Evolutionary conservation across 2,888 invertebrate species (phyloP).

Genomic region (Ochropacha duplaris): DNA sequence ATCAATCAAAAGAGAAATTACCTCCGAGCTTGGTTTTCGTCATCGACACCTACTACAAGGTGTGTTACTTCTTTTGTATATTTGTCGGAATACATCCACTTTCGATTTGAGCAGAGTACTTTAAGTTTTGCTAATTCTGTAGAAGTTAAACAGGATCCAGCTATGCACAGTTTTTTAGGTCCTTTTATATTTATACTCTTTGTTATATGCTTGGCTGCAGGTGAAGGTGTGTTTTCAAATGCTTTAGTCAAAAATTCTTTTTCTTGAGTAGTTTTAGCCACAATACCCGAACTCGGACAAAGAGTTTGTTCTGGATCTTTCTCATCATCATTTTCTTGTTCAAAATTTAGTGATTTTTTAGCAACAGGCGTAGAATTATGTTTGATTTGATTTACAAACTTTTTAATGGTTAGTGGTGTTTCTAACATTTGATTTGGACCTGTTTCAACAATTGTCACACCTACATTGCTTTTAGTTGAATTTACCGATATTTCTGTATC

Average conservation of each 20-base stretch:
- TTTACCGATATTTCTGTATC: constrained; percentile 37
- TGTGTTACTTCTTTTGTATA: constrained; percentile 67
- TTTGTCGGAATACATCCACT: constrained; percentile 59
- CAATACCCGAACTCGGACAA: constrained; percentile 45
- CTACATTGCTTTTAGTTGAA: constrained; percentile 35
- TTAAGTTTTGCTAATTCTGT: constrained; percentile 51
- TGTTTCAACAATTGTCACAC: constrained; percentile 42
- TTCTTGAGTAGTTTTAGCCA: constrained; percentile 66
- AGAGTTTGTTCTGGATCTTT: constrained; percentile 56
- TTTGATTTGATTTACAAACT: constrained; percentile 63
- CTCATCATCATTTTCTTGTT: constrained; percentile 34
- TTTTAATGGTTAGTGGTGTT: constrained; percentile 64
- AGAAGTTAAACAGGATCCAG: constrained; percentile 58
- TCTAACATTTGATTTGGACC: constrained; percentile 41
- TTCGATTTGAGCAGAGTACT: constrained; percentile 46
- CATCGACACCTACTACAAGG: constrained; percentile 71
- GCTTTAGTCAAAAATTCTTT: constrained; percentile 66
- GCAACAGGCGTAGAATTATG: constrained; percentile 72
- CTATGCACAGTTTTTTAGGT: constrained; percentile 47
- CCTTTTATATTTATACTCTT: constrained; percentile 23
- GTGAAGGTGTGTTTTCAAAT: constrained; percentile 55
- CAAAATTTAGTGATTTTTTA: constrained; percentile 67
- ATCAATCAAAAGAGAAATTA: constrained; percentile 29
- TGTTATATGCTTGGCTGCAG: constrained; percentile 23
- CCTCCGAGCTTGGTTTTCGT: constrained; percentile 70